Evolutionary conservation across 2,888 invertebrate species (phyloP).

Genomic region (Didymodactylos carnosus): DNA sequence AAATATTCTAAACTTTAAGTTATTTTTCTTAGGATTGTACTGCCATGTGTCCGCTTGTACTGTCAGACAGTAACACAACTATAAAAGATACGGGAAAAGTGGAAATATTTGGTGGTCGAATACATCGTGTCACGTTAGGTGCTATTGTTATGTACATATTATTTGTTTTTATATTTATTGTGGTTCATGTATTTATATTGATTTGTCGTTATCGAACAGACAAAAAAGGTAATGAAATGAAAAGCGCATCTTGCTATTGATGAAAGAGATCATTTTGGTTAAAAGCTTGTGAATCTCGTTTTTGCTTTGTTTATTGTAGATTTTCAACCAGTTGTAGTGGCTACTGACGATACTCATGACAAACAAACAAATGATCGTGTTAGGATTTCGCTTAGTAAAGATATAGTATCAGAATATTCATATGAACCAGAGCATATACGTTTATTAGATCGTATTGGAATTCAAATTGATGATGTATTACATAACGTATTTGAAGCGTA

Average conservation of each 20-base stretch:
- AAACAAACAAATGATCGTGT: no score
- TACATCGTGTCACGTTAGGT: not conserved
- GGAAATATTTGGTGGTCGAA: not conserved
- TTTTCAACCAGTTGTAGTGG: no score
- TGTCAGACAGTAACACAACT: not conserved
- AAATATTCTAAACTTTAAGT: not conserved
- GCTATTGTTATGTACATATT: not conserved
- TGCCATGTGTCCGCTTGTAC: not conserved
- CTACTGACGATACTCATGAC: no score
- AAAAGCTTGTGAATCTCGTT: no score
- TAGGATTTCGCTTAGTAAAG: no score
- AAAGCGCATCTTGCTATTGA: no score
- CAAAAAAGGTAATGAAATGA: no score
- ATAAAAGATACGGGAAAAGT: not conserved
- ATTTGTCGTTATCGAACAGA: no score
- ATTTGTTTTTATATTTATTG: not conserved
- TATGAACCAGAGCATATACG: not conserved
- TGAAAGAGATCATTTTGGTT: no score
- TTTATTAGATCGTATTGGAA: not conserved
- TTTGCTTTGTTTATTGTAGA: no score
- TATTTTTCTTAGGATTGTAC: not conserved
- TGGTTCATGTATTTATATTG: not conserved
- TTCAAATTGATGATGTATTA: not conserved
- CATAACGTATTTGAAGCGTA: not conserved
- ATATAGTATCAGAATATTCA: not conserved